Percentiles rank a stretch among this genome's conserved stretches.
phyloP scores from a whole-genome alignment of 2,113 vertebrate species.

The Connochaetes taurinus region DNA sequence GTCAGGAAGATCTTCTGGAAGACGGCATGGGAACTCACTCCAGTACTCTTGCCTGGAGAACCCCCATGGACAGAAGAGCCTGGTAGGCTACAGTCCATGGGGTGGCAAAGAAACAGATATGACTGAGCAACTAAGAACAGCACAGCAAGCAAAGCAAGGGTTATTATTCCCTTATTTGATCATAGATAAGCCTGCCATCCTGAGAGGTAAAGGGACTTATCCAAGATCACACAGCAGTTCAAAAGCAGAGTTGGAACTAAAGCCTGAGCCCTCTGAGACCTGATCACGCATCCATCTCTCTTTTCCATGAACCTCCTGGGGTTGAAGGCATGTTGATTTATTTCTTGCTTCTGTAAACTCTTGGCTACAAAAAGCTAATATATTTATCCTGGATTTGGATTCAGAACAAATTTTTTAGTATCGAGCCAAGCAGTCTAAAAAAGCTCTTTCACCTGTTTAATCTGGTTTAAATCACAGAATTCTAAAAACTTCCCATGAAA shows the following conservation, averaged over 20 bases:
- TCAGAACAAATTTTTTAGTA: slow-evolving; percentile 36
- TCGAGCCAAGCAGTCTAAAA: slow-evolving; percentile 23
- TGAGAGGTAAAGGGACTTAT: background rate
- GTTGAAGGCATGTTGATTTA: slow-evolving; percentile 14
- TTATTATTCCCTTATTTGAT: background rate
- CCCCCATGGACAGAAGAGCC: background rate
- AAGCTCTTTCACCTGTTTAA: slow-evolving; percentile 45
- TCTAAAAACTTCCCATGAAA: slow-evolving; percentile 40
- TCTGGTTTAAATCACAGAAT: slow-evolving; percentile 47
- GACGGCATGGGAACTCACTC: background rate
- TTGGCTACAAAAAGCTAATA: slow-evolving; percentile 43
- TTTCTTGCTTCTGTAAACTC: slow-evolving; percentile 50
- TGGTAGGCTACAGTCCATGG: background rate
- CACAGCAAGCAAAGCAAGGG: background rate
- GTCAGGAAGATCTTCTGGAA: background rate
- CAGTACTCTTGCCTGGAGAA: background rate
- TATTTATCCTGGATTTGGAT: slow-evolving; percentile 54
- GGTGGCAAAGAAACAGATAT: background rate
- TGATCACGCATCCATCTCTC: background rate
- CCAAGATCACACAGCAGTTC: background rate
- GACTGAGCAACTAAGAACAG: background rate
- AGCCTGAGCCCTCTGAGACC: background rate
- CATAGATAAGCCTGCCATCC: background rate
- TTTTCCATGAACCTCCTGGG: background rate
- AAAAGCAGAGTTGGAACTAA: background rate